Evolutionary conservation across 2,888 invertebrate species (phyloP), one percentile per base, ranked within the genome.

Genomic region (Craniophora ligustri): DNA sequence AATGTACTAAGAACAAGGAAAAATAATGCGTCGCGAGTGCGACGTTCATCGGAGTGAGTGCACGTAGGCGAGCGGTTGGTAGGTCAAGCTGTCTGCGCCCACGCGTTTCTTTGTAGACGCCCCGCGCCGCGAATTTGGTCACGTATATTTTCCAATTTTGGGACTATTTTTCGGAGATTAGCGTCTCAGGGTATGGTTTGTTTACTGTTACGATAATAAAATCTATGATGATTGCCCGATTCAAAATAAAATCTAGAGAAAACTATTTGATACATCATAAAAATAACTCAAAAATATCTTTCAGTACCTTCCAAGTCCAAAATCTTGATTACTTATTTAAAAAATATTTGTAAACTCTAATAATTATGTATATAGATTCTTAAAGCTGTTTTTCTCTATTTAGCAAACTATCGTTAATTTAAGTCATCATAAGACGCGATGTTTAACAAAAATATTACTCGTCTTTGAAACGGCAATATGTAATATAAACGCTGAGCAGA

Each of bases 51-150:
- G 14, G 14, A 10, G 19, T 19, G 14, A 10, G 19, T 13, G 23
- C 2, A 16, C n/a, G 62, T 70, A 39, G 61, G 67, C 13, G 28
- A 2, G 13, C 50, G 42, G 66, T 51, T 45, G 68, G 47, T 38
- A 41, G 50, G 53, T 59, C 68, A 62, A 53, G 39, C 46, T 26
- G 48, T 51, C 36, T 45, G 35, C 38, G 28, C 66, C 70, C 44
- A 66, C 66, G 39, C 19, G 8, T 36, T 21, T 38, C 66, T 69
- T 69, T 65, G 35, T 59, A 69, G 41, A 47, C 32, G 23, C 15
- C 14, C 48, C 53, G 70, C 48, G 70, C 48, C 16, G 31, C 16
- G 11, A 64, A 5, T 55, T 30, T 11, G 10, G 5, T 54, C 56
- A 68, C 40, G 64, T 64, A 41, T 46, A 19, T n/a, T 36, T 67